phyloP scores from a whole-genome alignment of 2,797 vertebrate genomes.

The Chromobotia macracanthus region DNA sequence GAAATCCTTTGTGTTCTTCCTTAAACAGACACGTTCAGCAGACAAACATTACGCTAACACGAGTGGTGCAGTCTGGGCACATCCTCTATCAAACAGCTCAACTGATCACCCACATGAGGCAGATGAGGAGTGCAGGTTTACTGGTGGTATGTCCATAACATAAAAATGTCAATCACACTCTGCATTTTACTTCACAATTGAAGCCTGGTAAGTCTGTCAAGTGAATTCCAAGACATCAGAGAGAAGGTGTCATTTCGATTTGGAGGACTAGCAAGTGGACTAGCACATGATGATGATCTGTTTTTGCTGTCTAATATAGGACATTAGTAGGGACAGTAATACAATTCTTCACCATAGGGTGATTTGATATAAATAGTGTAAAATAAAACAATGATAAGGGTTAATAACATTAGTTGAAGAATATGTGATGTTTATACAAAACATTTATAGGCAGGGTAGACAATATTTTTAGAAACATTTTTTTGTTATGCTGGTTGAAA shows the following conservation, averaged over 20 bases:
- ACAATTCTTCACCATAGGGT: no score
- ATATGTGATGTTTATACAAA: no score
- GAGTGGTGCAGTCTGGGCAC: slow-evolving; percentile 51
- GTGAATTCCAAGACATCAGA: slow-evolving; percentile 33
- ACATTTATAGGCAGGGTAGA: no score
- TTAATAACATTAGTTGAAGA: no score
- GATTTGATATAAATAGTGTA: no score
- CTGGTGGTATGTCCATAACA: slow-evolving; percentile 46
- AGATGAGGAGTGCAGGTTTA: slow-evolving; percentile 41
- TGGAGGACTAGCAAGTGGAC: slow-evolving; percentile 1
- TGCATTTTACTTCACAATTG: slow-evolving; percentile 46
- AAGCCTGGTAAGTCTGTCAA: slow-evolving; percentile 46
- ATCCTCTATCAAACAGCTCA: slow-evolving; percentile 51
- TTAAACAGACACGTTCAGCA: slow-evolving; percentile 1
- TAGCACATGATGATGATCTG: background rate
- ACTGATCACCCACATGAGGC: slow-evolving; percentile 43
- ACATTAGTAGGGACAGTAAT: no score
- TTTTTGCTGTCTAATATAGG: background rate
- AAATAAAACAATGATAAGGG: no score
- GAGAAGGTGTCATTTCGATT: slow-evolving; percentile 1
- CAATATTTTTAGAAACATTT: no score
- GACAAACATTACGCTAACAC: slow-evolving; percentile 36
- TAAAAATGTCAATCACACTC: slow-evolving; percentile 44
- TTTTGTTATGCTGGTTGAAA: no score
- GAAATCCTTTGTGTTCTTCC: background rate